phyloP scores from a whole-genome alignment of 2,113 vertebrate species.

The Lepus europaeus region DNA sequence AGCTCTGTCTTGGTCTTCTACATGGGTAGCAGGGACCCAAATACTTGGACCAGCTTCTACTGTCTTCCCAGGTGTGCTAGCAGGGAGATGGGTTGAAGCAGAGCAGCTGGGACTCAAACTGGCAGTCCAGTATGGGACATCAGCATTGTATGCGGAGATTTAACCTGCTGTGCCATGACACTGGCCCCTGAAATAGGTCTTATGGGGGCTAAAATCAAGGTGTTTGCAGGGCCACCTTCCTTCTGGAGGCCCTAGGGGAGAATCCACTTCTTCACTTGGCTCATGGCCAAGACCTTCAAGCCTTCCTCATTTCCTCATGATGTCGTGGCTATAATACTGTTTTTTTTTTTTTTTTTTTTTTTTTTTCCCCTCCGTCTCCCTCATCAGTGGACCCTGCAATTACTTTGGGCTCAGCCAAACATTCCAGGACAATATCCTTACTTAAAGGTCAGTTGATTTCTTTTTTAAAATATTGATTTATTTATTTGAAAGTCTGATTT shows the following conservation, averaged over 20 bases:
- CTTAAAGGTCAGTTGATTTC: background rate
- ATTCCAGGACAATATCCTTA: background rate
- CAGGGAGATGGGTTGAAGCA: no score
- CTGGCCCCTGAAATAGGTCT: no score
- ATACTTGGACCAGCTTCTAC: no score
- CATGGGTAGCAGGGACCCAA: no score
- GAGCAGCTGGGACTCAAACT: no score
- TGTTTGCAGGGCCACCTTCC: background rate
- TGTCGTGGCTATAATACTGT: background rate
- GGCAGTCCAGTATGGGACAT: no score
- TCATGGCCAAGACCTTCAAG: background rate
- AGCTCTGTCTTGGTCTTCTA: no score
- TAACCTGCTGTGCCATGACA: no score
- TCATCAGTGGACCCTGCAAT: background rate
- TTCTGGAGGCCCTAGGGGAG: background rate
- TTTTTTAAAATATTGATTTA: no score
- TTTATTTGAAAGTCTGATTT: no score
- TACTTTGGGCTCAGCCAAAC: background rate
- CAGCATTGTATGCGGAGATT: no score
- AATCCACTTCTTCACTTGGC: background rate
- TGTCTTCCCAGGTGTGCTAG: no score
- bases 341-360: background rate
- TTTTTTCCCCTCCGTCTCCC: background rate
- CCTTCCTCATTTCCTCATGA: slow-evolving; percentile 15
- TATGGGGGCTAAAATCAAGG: background rate